Evolutionary conservation across 1,140 invertebrate species (phyloP), one percentile per base, ranked within the genome.

Genomic region (Thaumatotibia leucotreta): DNA sequence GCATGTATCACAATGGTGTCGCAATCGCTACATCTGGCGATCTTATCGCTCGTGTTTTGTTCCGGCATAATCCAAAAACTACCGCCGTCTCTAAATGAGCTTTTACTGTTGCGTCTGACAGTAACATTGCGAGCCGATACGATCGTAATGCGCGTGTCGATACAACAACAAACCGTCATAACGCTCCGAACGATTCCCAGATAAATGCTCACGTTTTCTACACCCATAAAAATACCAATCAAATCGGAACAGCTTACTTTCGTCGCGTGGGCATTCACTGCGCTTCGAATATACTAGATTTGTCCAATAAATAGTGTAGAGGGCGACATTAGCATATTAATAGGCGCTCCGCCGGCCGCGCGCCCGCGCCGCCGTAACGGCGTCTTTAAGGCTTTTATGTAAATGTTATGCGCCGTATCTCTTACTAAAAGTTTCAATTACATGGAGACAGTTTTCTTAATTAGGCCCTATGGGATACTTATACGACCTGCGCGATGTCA

Each of bases 361-460:
- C 33, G 33, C 62, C 8, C 22, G 23, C 52, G 50, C 64, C 10
- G 14, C 23, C 17, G 11, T 23, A 35, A 63, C 61, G 22, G 31
- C 33, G 61, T 39, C 22, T 64, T 64, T 64, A 39, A 24, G 32
- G 22, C 23, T 50, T 66, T 66, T 66, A 66, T 66, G 65, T 66
- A 62, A 66, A 66, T 66, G 65, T 66, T 23, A 61, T 52, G 35
- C 33, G 52, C 52, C 64, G 39, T 66, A 66, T 66, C 65, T 66
- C 65, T 66, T 52, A 33, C 54, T 66, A 66, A 66, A 45, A 62
- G 65, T 62, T 66, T 66, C 65, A 66, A 66, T 66, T 66, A 66
- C 65, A 66, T 35, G 35, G 35, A 58, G 54, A 49, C 33, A 49
- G 65, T 66, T 33, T 54, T 54, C 50, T 66, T 66, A 66, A 66